Evolutionary conservation across 1,140 invertebrate species (phyloP).

Genomic region (Saxidomus purpurata): DNA sequence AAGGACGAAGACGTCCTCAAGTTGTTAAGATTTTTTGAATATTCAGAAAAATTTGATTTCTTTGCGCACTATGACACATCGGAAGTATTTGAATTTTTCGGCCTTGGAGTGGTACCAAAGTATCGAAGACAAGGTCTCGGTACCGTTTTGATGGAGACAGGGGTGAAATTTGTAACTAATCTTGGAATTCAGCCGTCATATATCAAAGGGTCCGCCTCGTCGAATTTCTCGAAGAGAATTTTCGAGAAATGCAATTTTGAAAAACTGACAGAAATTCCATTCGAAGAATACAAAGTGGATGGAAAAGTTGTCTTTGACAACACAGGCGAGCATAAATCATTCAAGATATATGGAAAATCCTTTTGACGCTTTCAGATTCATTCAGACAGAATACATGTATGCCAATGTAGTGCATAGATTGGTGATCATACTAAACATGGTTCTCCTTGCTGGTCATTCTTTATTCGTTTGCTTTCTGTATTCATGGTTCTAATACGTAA

Average conservation of each 20-base stretch:
- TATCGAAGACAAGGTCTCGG: slow-evolving; percentile 1
- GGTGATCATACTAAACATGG: too few relatives aligned
- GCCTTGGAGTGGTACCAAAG: neutral
- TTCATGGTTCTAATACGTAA: too few relatives aligned
- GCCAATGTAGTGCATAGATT: too few relatives aligned
- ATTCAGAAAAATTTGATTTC: neutral
- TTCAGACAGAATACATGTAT: neutral
- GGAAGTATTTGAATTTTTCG: slow-evolving; percentile 10
- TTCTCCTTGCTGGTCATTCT: neutral
- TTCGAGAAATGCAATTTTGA: neutral
- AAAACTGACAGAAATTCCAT: neutral
- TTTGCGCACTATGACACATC: neutral
- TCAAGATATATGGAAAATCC: slow-evolving; percentile 16
- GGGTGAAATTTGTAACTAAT: neutral
- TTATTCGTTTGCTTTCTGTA: neutral
- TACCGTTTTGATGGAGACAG: neutral
- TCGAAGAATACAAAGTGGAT: slow-evolving; percentile 6
- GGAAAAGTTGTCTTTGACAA: slow-evolving; percentile 17
- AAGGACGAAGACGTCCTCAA: neutral
- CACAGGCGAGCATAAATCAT: slow-evolving; percentile 21
- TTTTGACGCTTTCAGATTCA: too few relatives aligned
- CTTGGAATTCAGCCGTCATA: neutral
- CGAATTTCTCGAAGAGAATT: slow-evolving; percentile 28
- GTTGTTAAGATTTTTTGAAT: neutral
- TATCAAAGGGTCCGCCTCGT: slow-evolving; percentile 1